A percentile compares a stretch with the other conserved stretches of the same genome.
These are phyloP conservation scores for Chrysochloris asiatica DNA, from an alignment of 2,113 vertebrate species.

Conservation along the genomic window DNA sequence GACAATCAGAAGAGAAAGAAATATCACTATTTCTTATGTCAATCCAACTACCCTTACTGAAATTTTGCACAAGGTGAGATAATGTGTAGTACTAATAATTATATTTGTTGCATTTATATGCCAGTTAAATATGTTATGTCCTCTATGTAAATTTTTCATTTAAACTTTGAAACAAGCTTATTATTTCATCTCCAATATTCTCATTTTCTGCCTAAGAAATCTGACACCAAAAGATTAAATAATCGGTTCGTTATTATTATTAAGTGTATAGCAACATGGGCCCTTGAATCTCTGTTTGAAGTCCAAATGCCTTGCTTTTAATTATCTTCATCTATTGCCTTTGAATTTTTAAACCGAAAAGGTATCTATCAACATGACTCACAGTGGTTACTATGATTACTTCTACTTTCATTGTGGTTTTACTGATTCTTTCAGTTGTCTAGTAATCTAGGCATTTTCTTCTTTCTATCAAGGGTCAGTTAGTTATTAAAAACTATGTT, in stretches of 20 bases:
- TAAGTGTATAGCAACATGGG: too few species aligned
- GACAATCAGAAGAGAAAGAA: not conserved
- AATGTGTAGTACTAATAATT: not conserved
- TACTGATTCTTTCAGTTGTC: not conserved
- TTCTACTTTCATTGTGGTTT: not conserved
- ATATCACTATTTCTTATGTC: not conserved
- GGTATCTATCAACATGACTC: not conserved
- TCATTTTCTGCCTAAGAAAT: not conserved
- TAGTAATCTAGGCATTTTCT: not conserved
- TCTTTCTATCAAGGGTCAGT: not conserved
- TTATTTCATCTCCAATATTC: not conserved
- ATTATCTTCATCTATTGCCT: not conserved
- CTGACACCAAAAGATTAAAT: not conserved
- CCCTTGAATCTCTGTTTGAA: not conserved
- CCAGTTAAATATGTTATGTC: not conserved
- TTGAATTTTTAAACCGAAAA: not conserved
- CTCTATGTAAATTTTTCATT: not conserved
- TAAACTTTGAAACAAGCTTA: conserved; percentile 4
- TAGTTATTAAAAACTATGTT: not conserved
- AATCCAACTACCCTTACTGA: not conserved
- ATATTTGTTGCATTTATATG: not conserved
- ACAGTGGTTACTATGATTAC: not conserved
- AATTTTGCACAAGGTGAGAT: not conserved
- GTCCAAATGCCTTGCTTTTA: not conserved
- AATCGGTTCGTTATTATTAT: not conserved